Conservation (phyloP, 2,113 vertebrate genomes). For the Tyto alba region DNA sequence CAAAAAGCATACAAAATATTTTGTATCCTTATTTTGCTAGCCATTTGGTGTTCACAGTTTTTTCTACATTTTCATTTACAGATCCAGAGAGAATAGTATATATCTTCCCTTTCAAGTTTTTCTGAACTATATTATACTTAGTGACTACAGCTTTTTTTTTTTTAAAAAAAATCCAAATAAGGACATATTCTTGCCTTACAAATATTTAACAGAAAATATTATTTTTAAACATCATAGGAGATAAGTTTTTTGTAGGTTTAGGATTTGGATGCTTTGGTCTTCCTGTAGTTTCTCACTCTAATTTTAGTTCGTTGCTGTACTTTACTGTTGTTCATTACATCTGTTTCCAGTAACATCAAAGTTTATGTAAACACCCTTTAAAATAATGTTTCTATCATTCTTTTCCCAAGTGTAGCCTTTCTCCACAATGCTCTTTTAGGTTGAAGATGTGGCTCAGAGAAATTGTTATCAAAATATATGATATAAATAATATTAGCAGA, state of each 20-base stretch:
- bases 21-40: not conserved
- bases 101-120: not conserved
- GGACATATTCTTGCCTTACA: not conserved
- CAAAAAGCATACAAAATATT: not conserved
- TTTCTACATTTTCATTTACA: not conserved
- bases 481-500: not conserved
- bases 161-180: not conserved
- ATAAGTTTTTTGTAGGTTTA: not conserved
- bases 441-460: not conserved
- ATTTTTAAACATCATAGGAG: not conserved
- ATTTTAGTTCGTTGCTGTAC: not conserved
- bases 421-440: not conserved
- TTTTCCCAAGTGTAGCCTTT: not conserved
- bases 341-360: not conserved
- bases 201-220: not conserved
- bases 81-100: not conserved
- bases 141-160: not conserved
- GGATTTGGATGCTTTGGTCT: not conserved
- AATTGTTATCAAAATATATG: not conserved
- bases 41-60: not conserved
- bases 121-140: not conserved
- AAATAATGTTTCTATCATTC: not conserved
- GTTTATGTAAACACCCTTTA: not conserved
- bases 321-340: not conserved
- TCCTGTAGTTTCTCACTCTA: not conserved